Base-by-base conservation (phyloP, 2,888 invertebrate genomes). In the Pycnomerus fuliginosus region DNA sequence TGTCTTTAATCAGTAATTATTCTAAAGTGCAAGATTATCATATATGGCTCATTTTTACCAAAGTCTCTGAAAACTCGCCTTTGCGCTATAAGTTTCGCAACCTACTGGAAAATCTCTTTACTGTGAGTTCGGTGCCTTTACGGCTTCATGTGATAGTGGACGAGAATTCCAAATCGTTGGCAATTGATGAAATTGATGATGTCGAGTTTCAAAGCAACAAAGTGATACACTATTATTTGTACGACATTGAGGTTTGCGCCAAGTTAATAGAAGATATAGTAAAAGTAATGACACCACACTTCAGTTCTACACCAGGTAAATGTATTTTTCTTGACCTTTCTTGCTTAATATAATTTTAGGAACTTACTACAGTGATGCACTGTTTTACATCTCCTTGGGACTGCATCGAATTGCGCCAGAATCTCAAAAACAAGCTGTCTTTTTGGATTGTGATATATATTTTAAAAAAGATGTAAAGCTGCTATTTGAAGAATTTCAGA, bases 401-500 rank as follows among this genome's bases (percentile, higher is more conserved):
- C 67, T 89, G 15, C 84, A 88, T 65, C 76, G 78, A 56, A 79
- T 88, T 32, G 80, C 87, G 25, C 82, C 84, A 7, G 45, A 58
- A 2, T 66, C 76, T 34, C 78, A 87, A 61, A 73, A 78, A 15
- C 71, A 74, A 50, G 82, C 84, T 10, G 79, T 87, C 49, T 78
- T 90, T 72, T 72, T 90, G 33, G 90, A 90, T 72, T 83, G 85
- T 55, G 90, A 90, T 73, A 79, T 86, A 32, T 83, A 84, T 69
- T 84, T 90, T 67, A 76, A 79, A 53, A 76, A 76, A 13, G 86
- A 87, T 66, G 75, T 90, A 23, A 74, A 74, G 28, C 69, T 82
- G 47, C 72, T 90, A 2, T 83, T 84, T 61, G 67, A 76, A 8
- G 78, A 85, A 58, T 90, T 90, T 64, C 70, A 81, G 8, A 73